Conservation (phyloP, 2,888 invertebrate genomes). For the Acronicta aceris region DNA sequence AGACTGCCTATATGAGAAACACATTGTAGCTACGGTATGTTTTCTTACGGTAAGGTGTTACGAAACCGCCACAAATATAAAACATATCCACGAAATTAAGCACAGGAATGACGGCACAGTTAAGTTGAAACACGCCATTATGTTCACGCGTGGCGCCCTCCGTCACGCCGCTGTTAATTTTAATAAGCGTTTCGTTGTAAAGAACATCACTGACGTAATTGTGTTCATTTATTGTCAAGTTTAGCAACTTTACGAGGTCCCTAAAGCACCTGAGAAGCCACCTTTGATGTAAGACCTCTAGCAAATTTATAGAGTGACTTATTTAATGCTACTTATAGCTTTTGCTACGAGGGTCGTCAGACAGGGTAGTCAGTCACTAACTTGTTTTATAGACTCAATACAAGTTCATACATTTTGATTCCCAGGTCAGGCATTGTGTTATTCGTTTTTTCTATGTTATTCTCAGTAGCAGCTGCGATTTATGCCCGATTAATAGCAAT, state of each 20-base stretch:
- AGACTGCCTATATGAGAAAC: too few species aligned
- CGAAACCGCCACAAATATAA: constrained; percentile 38
- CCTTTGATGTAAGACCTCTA: background rate
- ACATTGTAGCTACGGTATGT: background rate
- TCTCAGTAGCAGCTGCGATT: too few species aligned
- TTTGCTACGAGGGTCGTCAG: too few species aligned
- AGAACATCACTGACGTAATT: constrained; percentile 23
- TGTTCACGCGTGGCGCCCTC: constrained; percentile 19
- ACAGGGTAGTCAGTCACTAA: too few species aligned
- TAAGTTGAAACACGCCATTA: constrained; percentile 38
- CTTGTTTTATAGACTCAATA: too few species aligned
- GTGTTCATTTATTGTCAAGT: constrained; percentile 26
- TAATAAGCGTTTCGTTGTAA: constrained; percentile 33
- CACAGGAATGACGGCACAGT: constrained; percentile 38
- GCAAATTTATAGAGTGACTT: too few species aligned
- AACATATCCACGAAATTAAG: constrained; percentile 49
- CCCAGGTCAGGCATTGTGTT: too few species aligned
- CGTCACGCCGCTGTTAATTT: constrained; percentile 47
- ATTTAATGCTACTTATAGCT: too few species aligned
- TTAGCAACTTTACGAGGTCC: background rate
- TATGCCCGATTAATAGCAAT: too few species aligned
- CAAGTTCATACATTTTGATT: too few species aligned
- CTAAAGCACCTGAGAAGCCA: constrained; percentile 2
- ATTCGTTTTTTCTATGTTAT: too few species aligned
- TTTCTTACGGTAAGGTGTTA: constrained; percentile 8